Base-by-base conservation (phyloP, 2,113 vertebrate genomes). In the Myiagra hebetior region DNA sequence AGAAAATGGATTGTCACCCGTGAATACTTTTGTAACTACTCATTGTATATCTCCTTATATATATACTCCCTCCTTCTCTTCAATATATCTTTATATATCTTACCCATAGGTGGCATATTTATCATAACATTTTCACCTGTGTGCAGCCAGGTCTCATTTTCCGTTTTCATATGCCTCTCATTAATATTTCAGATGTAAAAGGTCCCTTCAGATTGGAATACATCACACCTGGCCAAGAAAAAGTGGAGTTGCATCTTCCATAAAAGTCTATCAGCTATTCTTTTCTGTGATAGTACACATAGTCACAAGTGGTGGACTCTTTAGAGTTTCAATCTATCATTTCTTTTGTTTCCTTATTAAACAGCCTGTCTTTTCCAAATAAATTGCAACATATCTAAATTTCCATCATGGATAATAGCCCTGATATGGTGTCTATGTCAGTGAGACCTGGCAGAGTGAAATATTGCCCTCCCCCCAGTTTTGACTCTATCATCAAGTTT, bases 321-420 rank as follows among this genome's bases (percentile, higher is more conserved):
- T n/a, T n/a, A n/a, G n/a, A n/a, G 56, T 53, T 96, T 78, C 59
- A 49, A 47, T 93, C 33, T 47, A n/a, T 94, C 52, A 57, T 88
- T 79, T 85, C 21, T 86, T 93, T 91, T 93, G 77, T 91, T 95
- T 95, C 50, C 44, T 83, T 85, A 52, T 77, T 93, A 92, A 94
- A 74, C 37, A 88, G 15, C 23, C 44, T 85, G 62, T 67, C 72
- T 91, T 96, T 80, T 82, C 60, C 57, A 93, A 94, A 96, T 87
- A 96, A 86, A 93, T 94, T 56, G 30, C 85, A 82, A 44, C 47
- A 31, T 89, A 95, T 91, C 93, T 95, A 79, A 84, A 89, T 95
- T 96, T 95, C 80, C 82, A 95, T 95, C 79, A 62, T 44, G 78
- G 89, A 49, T 89, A 94, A 94, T 62, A 50, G 70, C 56, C 35